Evolutionary conservation across 2,113 vertebrate genomes (phyloP).

Genomic region (Cyanistes caeruleus): DNA sequence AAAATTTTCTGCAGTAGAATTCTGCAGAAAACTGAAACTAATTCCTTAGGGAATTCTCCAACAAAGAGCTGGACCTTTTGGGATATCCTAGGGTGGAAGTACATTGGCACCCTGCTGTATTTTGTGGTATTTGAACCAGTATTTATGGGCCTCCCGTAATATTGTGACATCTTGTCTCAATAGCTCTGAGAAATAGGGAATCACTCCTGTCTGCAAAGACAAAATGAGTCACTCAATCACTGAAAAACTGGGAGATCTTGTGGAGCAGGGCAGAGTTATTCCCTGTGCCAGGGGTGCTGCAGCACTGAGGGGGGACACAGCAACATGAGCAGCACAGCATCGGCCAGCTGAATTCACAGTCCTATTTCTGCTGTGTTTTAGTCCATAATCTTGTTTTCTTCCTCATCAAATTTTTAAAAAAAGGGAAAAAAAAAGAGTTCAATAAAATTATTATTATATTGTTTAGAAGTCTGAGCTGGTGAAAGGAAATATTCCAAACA

Average conservation of each 20-base stretch:
- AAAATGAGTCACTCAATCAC: background rate
- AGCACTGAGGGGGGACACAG: background rate
- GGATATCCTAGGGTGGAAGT: background rate
- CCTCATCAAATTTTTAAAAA: background rate
- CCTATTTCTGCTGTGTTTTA: background rate
- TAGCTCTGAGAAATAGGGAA: background rate
- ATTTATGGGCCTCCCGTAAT: background rate
- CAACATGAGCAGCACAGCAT: accelerated
- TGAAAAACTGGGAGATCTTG: background rate
- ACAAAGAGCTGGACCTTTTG: background rate
- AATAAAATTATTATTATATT: background rate
- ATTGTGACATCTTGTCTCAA: background rate
- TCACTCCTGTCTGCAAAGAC: background rate
- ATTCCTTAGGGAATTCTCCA: background rate
- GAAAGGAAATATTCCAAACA: background rate
- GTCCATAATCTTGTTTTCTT: background rate
- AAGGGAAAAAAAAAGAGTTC: background rate
- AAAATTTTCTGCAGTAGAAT: background rate
- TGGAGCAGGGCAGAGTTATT: background rate
- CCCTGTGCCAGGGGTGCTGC: background rate
- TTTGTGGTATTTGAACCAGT: background rate
- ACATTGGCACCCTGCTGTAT: background rate
- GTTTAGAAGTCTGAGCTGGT: background rate
- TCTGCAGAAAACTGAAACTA: background rate
- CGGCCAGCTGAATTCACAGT: background rate